These are phyloP conservation scores for Anguilla megastoma DNA, from an alignment of 2,797 vertebrate species.

Conservation along the genomic window DNA sequence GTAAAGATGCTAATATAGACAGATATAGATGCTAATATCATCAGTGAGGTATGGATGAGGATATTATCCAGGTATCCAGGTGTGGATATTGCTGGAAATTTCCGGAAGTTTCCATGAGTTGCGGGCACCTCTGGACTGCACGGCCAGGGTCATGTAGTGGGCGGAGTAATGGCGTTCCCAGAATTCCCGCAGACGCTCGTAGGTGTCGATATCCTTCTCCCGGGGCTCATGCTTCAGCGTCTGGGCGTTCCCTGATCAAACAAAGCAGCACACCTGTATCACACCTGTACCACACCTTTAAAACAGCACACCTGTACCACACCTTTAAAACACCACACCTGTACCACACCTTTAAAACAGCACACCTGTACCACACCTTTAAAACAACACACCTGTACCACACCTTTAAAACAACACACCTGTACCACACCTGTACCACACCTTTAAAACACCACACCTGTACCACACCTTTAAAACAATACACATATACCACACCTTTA, in stretches of 20 bases:
- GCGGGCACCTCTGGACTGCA: constrained; percentile 89
- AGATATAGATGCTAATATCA: no score
- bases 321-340: background rate
- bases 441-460: background rate
- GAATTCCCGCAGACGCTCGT: constrained; percentile 83
- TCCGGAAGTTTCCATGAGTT: background rate
- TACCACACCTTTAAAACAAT: background rate
- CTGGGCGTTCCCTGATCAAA: constrained; percentile 84
- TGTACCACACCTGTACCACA: background rate
- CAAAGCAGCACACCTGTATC: background rate
- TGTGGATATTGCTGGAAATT: no score
- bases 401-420: background rate
- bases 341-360: background rate
- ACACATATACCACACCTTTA: background rate
- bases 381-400: background rate
- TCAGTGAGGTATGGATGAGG: no score
- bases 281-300: background rate
- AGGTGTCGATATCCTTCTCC: constrained; percentile 85
- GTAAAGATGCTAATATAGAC: no score
- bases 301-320: background rate
- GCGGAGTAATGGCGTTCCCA: constrained; percentile 90
- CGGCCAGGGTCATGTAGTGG: constrained; percentile 92
- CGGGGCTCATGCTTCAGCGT: constrained; percentile 88
- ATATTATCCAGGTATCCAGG: background rate
- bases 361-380: background rate